Evolutionary conservation across 2,113 vertebrate genomes (phyloP), one percentile per base, ranked within the genome.

Genomic region (Phyllopteryx taeniolatus): DNA sequence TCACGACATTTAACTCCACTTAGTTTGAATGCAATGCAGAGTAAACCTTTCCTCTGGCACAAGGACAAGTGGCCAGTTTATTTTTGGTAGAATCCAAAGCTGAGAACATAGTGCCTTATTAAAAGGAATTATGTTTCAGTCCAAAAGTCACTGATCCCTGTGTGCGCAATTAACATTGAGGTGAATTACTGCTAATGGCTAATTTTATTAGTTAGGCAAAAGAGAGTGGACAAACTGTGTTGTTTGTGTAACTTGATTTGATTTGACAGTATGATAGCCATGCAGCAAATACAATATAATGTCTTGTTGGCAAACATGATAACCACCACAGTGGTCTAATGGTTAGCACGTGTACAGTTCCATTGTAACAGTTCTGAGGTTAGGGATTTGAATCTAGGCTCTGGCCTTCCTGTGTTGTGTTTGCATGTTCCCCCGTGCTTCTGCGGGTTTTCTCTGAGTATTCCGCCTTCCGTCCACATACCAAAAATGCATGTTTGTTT

Each of bases 1-100:
- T 81, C 49, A 53, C 20, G 13, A 70, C 65, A 57, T 81, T 81
- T 47, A 78, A 63, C 6, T 27, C 9, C 64, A 57, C 75, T 81
- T 72, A 68, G 35, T 54, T 47, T 72, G 4, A 66, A 62, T 14
- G 59, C 10, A 14, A 5, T 35, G 31, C 59, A 61, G 59, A 15
- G 15, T 2, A 61, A 60, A 60, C 54, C 33, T 31, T 33, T 60
- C 56, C 13, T 59, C 12, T 10, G 5, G 56, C 13, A 15, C 56
- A 59, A 59, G 1, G 53, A 56, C n/a, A 56, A 56, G 22, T 15
- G 22, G 13, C 2, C 31, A 39, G 31, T 35, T 35, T 14, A 13
- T 33, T 15, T 35, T 35, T 61, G 59, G 31, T 35, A 8, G 14
- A 61, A 61, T 35, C 15, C 7, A 61, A 33, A 33, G 12, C 22